These are phyloP conservation scores for Eilema caniola DNA, from an alignment of 2,888 invertebrate genomes.

Conservation along the genomic window DNA sequence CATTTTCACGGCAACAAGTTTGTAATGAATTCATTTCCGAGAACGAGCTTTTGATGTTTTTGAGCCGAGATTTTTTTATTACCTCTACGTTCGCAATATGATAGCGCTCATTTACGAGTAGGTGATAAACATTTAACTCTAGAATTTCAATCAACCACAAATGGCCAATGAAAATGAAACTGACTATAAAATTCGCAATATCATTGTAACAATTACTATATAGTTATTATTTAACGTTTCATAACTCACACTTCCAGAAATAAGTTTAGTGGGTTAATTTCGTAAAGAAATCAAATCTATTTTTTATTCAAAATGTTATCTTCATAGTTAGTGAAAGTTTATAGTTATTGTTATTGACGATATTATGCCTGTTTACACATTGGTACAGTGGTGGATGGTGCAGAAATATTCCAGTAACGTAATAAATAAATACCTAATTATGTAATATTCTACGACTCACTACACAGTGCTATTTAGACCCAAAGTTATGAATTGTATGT, in stretches of 20 bases:
- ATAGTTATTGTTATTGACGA: slow-evolving; percentile 9
- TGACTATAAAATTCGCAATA: slow-evolving; percentile 13
- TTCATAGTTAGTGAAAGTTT: slow-evolving; percentile 17
- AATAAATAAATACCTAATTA: background rate
- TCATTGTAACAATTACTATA: slow-evolving; percentile 10
- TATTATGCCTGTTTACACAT: background rate
- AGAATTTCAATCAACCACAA: slow-evolving; percentile 14
- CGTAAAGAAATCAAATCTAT: slow-evolving; percentile 14
- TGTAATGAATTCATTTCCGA: background rate
- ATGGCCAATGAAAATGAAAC: slow-evolving; percentile 14
- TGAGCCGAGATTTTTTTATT: background rate
- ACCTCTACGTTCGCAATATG: background rate
- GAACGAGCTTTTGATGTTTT: background rate
- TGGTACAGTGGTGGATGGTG: background rate
- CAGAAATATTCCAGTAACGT: background rate
- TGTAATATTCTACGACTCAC: background rate
- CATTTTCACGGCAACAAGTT: background rate
- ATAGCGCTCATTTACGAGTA: background rate
- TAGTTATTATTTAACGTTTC: slow-evolving; percentile 16
- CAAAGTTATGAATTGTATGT: too few species aligned
- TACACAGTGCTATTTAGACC: background rate
- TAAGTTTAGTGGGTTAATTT: slow-evolving; percentile 16
- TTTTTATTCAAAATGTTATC: slow-evolving; percentile 1
- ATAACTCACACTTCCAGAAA: slow-evolving; percentile 14
- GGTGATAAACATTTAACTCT: slow-evolving; percentile 6